Evolutionary conservation across 2,888 invertebrate genomes (phyloP), one percentile per base, ranked within the genome.

Genomic region (Syrista parreyssii): DNA sequence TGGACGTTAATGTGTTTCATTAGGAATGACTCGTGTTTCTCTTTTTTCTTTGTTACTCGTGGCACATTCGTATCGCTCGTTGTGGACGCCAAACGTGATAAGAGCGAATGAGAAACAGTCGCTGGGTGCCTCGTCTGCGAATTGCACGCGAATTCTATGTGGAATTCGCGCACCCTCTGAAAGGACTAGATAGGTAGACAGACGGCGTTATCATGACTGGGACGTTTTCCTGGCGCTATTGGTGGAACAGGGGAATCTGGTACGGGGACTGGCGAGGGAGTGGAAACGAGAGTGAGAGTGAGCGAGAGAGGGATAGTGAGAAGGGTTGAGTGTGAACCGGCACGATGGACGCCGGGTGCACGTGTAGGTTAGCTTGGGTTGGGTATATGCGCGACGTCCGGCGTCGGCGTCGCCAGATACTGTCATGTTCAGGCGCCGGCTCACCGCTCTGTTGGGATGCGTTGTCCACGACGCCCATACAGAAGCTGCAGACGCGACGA

Each of bases 341-440:
- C 12, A 71, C 32, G 55, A 76, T 68, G 55, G 75, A 72, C 74
- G 76, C 76, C 73, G 23, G 9, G 55, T 55, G 55, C 23, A 23
- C 23, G 55, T 23, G 55, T 55, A 55, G 55, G 55, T 55, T 55
- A 55, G 23, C 55, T 55, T 23, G 23, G 55, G 23, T 9, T 23
- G 55, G 55, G 23, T 69, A 71, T 40, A 36, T 23, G 71, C 73
- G 71, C 81, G 83, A 74, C 82, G 81, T 80, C 83, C 83, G 85
- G 76, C 86, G 86, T 85, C 84, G 86, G 79, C 83, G 88, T 86
- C 84, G 85, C 81, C 82, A 86, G 89, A 89, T 89, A 89, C 86
- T 89, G 89, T 89, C 89, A 89, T 83, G 84, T 86, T 85, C 87
- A 86, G 86, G 78, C 88, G 87, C 84, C 87, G 87, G 83, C 81